Percentiles rank a stretch among this genome's conserved stretches.
phyloP scores from a whole-genome alignment of 2,888 invertebrate species.

The Drosophila flavopinicola region DNA sequence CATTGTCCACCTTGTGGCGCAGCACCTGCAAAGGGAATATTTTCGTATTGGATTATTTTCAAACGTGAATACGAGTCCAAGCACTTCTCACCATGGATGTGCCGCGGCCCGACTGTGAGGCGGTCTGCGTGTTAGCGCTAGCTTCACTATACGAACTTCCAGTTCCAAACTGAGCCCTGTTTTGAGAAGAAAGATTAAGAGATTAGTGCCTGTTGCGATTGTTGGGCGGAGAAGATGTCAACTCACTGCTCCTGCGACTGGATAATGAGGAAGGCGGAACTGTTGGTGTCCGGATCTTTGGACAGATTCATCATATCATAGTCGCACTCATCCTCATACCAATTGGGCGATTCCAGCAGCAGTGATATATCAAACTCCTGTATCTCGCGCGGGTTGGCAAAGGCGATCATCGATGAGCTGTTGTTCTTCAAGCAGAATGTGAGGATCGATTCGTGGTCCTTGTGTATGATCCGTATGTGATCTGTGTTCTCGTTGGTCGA shows the following conservation, averaged over 20 bases:
- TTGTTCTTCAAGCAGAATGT: conserved; percentile 98
- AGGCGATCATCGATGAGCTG: conserved; percentile 92
- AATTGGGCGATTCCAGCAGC: conserved; percentile 94
- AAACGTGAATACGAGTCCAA: too few species aligned
- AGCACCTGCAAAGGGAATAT: conserved; percentile 88
- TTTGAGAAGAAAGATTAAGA: background rate
- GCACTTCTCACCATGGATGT: conserved; percentile 93
- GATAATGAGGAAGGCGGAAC: conserved; percentile 93
- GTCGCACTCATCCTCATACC: conserved; percentile 99
- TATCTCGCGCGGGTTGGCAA: conserved; percentile 97
- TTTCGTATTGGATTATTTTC: too few species aligned
- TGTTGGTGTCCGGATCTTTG: conserved; percentile 88
- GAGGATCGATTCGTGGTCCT: conserved; percentile 98
- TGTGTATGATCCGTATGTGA: conserved; percentile 97
- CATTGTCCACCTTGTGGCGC: conserved; percentile 97
- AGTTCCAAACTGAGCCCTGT: conserved; percentile 66
- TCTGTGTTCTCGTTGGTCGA: conserved; percentile 85
- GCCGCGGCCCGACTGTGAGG: conserved; percentile 91
- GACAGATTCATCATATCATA: conserved; percentile 95
- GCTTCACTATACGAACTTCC: conserved; percentile 66
- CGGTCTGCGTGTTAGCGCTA: conserved; percentile 71
- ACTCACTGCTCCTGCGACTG: conserved; percentile 86
- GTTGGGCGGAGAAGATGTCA: background rate
- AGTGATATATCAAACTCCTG: conserved; percentile 99
- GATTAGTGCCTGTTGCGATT: background rate